Conservation (phyloP, 1,140 invertebrate species). For the Stenopsyche tienmushanensis region DNA sequence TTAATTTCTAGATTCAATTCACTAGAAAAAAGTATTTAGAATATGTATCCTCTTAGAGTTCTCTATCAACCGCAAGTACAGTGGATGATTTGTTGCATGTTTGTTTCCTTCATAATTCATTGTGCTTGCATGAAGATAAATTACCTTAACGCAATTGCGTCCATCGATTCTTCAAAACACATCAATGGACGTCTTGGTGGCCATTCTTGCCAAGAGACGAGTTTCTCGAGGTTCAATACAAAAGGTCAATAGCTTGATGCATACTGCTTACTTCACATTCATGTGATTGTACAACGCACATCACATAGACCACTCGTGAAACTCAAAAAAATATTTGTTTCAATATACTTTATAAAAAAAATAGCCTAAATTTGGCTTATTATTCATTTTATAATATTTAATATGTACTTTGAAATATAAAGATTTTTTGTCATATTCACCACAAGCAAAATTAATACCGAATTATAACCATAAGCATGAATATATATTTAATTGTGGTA, state of each 20-base stretch:
- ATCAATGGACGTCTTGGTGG: background rate
- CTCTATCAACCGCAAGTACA: too few species aligned
- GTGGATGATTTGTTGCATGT: background rate
- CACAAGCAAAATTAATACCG: too few species aligned
- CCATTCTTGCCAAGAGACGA: background rate
- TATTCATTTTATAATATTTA: too few species aligned
- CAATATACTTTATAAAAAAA: too few species aligned
- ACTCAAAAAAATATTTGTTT: too few species aligned
- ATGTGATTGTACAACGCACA: background rate
- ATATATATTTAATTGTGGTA: too few species aligned
- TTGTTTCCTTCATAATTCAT: background rate
- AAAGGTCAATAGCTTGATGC: constrained; percentile 26
- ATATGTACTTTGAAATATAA: too few species aligned
- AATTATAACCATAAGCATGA: too few species aligned
- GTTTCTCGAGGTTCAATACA: constrained; percentile 18
- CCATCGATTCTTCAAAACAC: constrained; percentile 7
- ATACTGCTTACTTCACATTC: constrained; percentile 12
- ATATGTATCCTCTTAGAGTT: too few species aligned
- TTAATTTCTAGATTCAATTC: background rate
- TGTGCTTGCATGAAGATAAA: constrained; percentile 19
- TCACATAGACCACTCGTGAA: background rate
- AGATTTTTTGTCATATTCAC: too few species aligned
- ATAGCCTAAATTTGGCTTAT: too few species aligned
- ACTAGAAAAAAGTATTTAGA: too few species aligned
- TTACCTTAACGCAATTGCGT: constrained; percentile 27